Conservation (phyloP, 2,113 vertebrate species). For the Diadophis punctatus region DNA sequence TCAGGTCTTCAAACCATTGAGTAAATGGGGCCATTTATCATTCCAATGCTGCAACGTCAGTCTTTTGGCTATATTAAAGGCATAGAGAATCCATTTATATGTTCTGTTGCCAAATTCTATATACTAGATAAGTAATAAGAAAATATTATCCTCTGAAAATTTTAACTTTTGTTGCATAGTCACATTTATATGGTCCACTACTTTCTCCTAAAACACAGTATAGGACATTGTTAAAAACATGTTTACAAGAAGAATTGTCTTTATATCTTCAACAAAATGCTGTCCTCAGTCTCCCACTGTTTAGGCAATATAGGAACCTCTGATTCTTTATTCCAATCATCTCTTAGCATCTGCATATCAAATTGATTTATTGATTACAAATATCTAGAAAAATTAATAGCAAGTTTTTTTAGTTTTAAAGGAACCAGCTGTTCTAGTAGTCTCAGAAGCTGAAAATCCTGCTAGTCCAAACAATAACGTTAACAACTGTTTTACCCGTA, state of each 20-base stretch:
- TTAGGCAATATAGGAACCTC: neutral
- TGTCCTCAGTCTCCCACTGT: neutral
- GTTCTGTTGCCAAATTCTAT: neutral
- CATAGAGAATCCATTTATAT: neutral
- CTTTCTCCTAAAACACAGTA: neutral
- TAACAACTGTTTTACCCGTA: neutral
- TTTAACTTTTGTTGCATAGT: neutral
- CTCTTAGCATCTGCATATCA: neutral
- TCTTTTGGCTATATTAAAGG: neutral
- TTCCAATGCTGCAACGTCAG: neutral
- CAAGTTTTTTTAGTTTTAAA: neutral
- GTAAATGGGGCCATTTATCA: neutral
- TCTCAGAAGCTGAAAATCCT: neutral
- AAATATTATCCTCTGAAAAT: neutral
- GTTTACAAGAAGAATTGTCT: neutral
- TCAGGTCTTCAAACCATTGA: neutral
- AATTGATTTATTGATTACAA: neutral
- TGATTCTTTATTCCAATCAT: neutral
- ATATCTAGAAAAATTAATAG: neutral
- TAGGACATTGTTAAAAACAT: neutral
- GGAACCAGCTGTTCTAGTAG: neutral
- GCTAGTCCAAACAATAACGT: neutral
- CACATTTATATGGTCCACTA: neutral
- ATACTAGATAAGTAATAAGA: neutral
- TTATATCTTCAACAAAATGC: neutral